These are phyloP conservation scores for Leucania comma DNA, from an alignment of 2,888 invertebrate genomes.

Conservation along the genomic window DNA sequence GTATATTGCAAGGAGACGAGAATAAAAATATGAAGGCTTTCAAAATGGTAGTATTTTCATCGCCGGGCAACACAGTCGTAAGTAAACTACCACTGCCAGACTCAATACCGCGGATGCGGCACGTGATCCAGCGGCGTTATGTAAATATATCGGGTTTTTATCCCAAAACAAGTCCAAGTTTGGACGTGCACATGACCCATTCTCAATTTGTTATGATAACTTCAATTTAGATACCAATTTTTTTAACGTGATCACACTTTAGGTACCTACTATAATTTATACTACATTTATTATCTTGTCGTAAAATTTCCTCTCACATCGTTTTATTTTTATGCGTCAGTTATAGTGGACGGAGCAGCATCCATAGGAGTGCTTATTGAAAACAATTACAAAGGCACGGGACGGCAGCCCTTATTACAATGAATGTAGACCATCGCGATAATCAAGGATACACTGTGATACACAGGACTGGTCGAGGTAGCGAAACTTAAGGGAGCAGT, in stretches of 20 bases:
- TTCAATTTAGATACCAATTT: not conserved
- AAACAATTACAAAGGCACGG: not conserved
- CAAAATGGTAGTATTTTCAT: slow-evolving; percentile 12
- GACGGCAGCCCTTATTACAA: not conserved
- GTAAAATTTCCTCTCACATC: not conserved
- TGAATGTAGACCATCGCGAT: too few relatives aligned
- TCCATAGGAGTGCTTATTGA: not conserved
- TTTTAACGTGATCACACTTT: not conserved
- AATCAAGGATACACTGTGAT: too few relatives aligned
- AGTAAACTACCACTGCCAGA: slow-evolving; percentile 2
- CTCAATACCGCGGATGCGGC: slow-evolving; percentile 25
- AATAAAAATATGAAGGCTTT: slow-evolving; percentile 14
- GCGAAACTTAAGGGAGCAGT: too few relatives aligned
- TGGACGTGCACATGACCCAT: slow-evolving; percentile 5
- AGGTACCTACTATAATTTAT: too few relatives aligned
- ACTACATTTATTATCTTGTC: too few relatives aligned
- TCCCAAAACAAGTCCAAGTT: slow-evolving; percentile 32
- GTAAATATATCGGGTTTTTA: slow-evolving; percentile 23
- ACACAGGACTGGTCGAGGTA: too few relatives aligned
- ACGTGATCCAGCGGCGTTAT: slow-evolving; percentile 16
- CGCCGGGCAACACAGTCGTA: slow-evolving; percentile 19
- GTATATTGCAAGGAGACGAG: too few relatives aligned
- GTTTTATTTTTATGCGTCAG: not conserved
- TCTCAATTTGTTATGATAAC: slow-evolving; percentile 8
- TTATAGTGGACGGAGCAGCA: not conserved